Conservation (phyloP, 92 coral and sea anemone genomes). For the Phenganax marumi region DNA sequence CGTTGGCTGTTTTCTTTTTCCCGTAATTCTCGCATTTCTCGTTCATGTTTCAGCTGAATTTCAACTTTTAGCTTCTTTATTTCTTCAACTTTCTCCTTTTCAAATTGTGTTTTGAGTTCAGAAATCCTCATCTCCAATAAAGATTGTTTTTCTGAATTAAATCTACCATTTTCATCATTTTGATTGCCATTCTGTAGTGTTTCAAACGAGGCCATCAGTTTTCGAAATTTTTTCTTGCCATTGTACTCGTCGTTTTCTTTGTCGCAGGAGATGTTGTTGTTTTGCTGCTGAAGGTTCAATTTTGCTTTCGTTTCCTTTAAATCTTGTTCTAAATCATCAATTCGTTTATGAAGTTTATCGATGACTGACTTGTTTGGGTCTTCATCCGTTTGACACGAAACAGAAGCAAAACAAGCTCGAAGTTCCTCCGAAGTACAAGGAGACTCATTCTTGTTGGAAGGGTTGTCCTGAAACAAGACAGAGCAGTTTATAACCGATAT, state of each 20-base stretch:
- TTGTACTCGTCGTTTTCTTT: not conserved
- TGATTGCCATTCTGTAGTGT: constrained; percentile 30
- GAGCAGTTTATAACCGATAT: not conserved
- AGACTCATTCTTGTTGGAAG: not conserved
- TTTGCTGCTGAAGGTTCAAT: constrained; percentile 66
- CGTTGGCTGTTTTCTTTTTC: not conserved
- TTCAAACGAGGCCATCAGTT: constrained; percentile 48
- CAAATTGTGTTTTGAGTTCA: constrained; percentile 39
- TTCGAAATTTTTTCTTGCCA: constrained; percentile 33
- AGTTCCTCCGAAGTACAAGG: constrained; percentile 15
- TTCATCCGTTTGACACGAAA: constrained; percentile 26
- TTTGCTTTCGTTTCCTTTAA: constrained; percentile 61
- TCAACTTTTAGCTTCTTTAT: constrained; percentile 54
- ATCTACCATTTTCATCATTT: constrained; percentile 49
- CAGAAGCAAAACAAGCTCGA: not conserved
- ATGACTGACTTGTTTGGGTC: constrained; percentile 57
- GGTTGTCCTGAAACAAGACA: not conserved
- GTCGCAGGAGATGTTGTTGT: not conserved
- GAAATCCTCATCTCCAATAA: not conserved
- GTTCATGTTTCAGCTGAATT: constrained; percentile 61
- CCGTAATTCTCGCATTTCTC: constrained; percentile 43
- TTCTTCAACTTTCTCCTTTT: constrained; percentile 57
- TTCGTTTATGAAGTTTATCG: constrained; percentile 62
- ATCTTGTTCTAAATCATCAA: constrained; percentile 63
- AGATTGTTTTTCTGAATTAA: constrained; percentile 21